These are phyloP conservation scores for Lepus oiostolus DNA, from an alignment of 2,797 vertebrate species.

Conservation along the genomic window DNA sequence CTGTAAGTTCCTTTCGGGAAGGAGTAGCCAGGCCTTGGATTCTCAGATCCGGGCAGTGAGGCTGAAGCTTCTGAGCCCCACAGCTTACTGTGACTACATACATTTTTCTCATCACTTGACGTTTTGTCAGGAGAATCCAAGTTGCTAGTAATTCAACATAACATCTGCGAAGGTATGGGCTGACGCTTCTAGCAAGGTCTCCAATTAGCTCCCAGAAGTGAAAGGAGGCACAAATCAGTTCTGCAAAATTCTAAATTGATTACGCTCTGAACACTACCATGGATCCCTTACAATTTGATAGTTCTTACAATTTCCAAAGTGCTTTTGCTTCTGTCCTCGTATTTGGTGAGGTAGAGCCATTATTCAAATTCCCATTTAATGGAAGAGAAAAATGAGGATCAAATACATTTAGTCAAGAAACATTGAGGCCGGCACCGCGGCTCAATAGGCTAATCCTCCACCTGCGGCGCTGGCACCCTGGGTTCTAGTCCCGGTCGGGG, in stretches of 20 bases:
- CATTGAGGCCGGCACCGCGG: neutral
- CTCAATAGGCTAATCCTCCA: no score
- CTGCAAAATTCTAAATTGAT: neutral
- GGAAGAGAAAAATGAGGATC: neutral
- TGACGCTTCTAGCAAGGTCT: neutral
- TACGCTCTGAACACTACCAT: neutral
- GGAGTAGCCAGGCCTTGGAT: neutral
- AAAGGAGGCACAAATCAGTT: constrained; percentile 37
- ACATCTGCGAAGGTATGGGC: neutral
- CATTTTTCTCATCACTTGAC: constrained; percentile 46
- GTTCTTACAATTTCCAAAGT: constrained; percentile 1
- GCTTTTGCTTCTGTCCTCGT: constrained; percentile 1
- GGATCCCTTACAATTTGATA: constrained; percentile 40
- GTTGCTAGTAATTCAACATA: constrained; percentile 32
- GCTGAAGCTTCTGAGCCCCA: neutral
- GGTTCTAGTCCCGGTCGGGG: no score
- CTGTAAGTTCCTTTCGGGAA: neutral
- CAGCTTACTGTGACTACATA: neutral
- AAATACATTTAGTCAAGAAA: constrained; percentile 13
- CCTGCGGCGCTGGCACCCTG: no score
- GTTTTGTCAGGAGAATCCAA: constrained; percentile 5
- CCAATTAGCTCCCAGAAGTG: constrained; percentile 31
- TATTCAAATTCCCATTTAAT: constrained; percentile 1
- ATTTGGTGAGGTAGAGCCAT: constrained; percentile 8
- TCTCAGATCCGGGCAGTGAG: neutral